Base-by-base conservation (phyloP, 2,797 vertebrate species). In the Pangasius krempfi region DNA sequence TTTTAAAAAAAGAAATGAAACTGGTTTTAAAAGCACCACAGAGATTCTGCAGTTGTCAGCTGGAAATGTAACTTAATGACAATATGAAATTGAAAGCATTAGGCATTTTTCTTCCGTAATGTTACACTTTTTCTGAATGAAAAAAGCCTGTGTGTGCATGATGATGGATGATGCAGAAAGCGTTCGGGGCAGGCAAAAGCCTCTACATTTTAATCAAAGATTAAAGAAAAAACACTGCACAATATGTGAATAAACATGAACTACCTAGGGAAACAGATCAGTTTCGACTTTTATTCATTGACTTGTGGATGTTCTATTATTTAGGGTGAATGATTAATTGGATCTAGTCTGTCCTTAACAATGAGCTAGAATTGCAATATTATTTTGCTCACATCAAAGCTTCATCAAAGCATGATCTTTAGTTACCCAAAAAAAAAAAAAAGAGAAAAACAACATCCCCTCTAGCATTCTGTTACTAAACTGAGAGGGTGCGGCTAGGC, bases 341-440 rank as follows among this genome's bases (percentile, higher is more conserved):
- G 25, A 81, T 81, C 14, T 20, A 40, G 33, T 40, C 16, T 22
- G 22, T 60, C 22, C 37, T 81, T 56, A 40, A 62, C 58, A 27
- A 12, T 14, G 9, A 60, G 54, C 5, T 60, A 25, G 10, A 40
- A 82, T 25, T 27, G 13, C 12, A 64, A 44, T 64, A 44, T 44
- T 27, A 58, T 58, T 82, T 64, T 62, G 25, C 58, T 73, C 70
- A 73, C 50, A 80, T 80, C 30, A 80, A 58, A 50, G 27, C 44
- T 30, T 68, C 75, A 54, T 81, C 79, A 40, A 47, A 44, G 25
- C 25, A 27, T 44, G 18, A 44, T 64, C 1, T 60, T 27, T 44
- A 62, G 30, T 37, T 60, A 40, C 37, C 6, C 30, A 20, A 25
- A 5, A n/a, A 47, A 75, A 27, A 52, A n/a, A 76, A 3, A 13